These are phyloP conservation scores for Cotesia typhae DNA, from an alignment of 1,140 invertebrate species.

Conservation along the genomic window DNA sequence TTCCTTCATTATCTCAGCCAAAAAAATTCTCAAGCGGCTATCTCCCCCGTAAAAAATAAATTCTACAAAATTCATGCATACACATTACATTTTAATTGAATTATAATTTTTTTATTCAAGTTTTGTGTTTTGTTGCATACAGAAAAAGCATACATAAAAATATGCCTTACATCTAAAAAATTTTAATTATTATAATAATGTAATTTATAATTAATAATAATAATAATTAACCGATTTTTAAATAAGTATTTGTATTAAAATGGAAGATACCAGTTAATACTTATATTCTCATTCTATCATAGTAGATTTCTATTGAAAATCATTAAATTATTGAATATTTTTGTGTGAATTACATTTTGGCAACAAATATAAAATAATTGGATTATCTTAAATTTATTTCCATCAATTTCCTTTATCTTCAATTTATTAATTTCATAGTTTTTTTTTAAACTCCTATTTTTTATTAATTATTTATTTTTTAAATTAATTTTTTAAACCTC, in stretches of 20 bases:
- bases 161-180: constrained; percentile 64
- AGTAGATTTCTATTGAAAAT: constrained; percentile 3
- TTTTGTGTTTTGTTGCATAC: constrained; percentile 60
- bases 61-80: too few relatives aligned
- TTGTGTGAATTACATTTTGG: constrained; percentile 38
- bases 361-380: constrained; percentile 51
- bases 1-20: too few relatives aligned
- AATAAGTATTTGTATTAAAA: constrained; percentile 44
- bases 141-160: constrained; percentile 68
- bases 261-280: constrained; percentile 64
- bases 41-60: too few relatives aligned
- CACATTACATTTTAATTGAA: background rate
- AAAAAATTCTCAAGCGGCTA: too few relatives aligned
- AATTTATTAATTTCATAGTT: constrained; percentile 20
- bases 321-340: background rate
- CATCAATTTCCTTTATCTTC: constrained; percentile 33
- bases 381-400: constrained; percentile 41
- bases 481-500: constrained; percentile 19
- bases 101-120: constrained; percentile 48
- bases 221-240: constrained; percentile 10
- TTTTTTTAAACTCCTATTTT: constrained; percentile 20
- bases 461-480: constrained; percentile 31
- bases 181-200: constrained; percentile 48
- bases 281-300: constrained; percentile 43
- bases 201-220: too few relatives aligned